Base-by-base conservation (phyloP, 2,113 vertebrate species). In the Embiotoca jacksoni region DNA sequence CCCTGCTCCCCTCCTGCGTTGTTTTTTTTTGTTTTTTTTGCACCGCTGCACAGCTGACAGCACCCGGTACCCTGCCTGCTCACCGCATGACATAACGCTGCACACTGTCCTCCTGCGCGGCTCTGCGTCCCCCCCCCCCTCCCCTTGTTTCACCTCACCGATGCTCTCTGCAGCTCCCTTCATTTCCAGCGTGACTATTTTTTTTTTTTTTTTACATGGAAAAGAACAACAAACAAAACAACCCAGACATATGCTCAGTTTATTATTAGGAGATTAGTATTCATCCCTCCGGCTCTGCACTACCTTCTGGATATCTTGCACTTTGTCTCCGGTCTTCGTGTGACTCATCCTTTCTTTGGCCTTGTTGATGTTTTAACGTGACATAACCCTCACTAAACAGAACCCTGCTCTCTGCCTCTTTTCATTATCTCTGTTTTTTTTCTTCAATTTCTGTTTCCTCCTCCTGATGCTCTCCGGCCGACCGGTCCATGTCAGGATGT, bases 11-110 rank as follows among this genome's bases (percentile, higher is more conserved):
- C 32, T 47, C 23, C 23, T 23, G 23, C 23, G 23, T 23, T 23
- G 1, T 23, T 23, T 1, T 23, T 23, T 23, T 23, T 23, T 23
- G 1, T 23, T 23, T 53, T 57, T 85, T 82, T 61, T 85, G 80
- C 67, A 47, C 62, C 15, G 62, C 80, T 83, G 85, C 82, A 72
- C 80, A 64, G 72, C 84, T 72, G 72, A 83, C 37, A 4, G 75
- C 67, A 1, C 13, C 23, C 23, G 23, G 23, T 23, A 23, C 23
- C 23, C 23, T 1, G 23, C 23, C 81, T 84, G 84, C 86, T 67
- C 3, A 57, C 57, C 55, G 72, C 77, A 66, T 83, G 85, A 86
- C 80, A 83, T 83, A 88, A 85, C 83, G 23, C 76, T 55, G 0
- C 78, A 72, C 35, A 15, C 59, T 66, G 65, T 77, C 63, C 75